Evolutionary conservation across 2,113 vertebrate species (phyloP).

Genomic region (Hemibagrus wyckioides): DNA sequence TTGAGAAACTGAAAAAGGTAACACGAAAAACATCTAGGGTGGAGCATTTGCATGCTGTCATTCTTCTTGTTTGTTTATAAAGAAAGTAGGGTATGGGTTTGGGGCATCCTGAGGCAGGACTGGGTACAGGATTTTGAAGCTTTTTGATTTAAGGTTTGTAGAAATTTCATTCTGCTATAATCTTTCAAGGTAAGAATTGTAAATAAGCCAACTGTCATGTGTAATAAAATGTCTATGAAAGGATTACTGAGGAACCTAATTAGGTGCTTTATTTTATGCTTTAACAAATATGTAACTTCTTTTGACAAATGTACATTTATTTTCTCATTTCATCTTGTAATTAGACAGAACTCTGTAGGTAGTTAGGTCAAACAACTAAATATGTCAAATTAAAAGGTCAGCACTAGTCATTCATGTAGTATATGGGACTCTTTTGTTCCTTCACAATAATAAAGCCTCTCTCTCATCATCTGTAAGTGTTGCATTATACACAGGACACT

Average conservation of each 20-base stretch:
- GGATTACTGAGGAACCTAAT: background rate
- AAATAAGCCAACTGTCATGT: constrained; percentile 15
- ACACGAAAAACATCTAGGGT: background rate
- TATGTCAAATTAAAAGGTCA: background rate
- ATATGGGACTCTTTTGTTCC: constrained; percentile 37
- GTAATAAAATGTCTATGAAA: constrained; percentile 8
- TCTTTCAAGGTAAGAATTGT: background rate
- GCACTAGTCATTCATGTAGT: constrained; percentile 8
- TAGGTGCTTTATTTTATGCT: background rate
- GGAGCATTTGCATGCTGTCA: background rate
- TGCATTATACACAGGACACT: constrained; percentile 21
- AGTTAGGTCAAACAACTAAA: background rate
- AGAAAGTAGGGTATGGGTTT: background rate
- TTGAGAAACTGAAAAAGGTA: constrained; percentile 95
- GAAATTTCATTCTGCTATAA: background rate
- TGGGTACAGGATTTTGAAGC: background rate
- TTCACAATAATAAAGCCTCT: constrained; percentile 35
- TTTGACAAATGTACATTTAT: background rate
- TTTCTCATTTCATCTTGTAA: background rate
- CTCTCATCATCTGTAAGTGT: constrained; percentile 22
- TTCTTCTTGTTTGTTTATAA: background rate
- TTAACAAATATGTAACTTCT: background rate
- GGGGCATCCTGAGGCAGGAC: background rate
- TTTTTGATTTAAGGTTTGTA: background rate
- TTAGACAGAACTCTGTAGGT: background rate